These are phyloP conservation scores for Malthinus flaveolus DNA, from an alignment of 2,888 invertebrate species.

Conservation along the genomic window DNA sequence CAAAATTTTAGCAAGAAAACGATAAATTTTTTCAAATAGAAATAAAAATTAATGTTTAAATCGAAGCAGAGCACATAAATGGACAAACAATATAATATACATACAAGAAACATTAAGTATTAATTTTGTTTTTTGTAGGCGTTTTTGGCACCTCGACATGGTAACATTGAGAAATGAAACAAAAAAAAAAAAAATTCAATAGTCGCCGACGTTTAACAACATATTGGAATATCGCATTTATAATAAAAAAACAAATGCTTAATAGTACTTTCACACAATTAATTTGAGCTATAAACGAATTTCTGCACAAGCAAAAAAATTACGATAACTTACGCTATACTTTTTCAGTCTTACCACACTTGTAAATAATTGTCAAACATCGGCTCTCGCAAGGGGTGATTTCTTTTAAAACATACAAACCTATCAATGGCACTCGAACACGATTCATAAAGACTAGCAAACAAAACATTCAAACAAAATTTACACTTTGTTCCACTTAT, in stretches of 20 bases:
- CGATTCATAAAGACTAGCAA: slow-evolving; percentile 41
- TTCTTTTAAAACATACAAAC: slow-evolving; percentile 43
- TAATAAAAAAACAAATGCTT: slow-evolving; percentile 29
- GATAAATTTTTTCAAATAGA: slow-evolving; percentile 35
- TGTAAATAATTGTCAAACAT: slow-evolving; percentile 46
- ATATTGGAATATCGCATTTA: slow-evolving; percentile 36
- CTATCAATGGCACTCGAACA: slow-evolving; percentile 51
- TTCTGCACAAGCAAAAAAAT: slow-evolving; percentile 18
- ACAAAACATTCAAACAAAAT: slow-evolving; percentile 43
- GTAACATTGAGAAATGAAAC: slow-evolving; percentile 45
- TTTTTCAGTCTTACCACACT: slow-evolving; percentile 39
- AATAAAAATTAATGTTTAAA: slow-evolving; percentile 1
- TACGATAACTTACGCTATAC: slow-evolving; percentile 28
- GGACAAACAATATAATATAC: slow-evolving; percentile 9
- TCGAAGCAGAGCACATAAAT: neutral
- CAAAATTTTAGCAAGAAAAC: slow-evolving; percentile 26
- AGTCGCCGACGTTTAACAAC: slow-evolving; percentile 47
- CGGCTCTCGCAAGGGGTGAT: slow-evolving; percentile 44
- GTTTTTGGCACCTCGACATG: slow-evolving; percentile 51
- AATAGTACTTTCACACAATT: slow-evolving; percentile 45
- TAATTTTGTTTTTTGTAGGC: slow-evolving; percentile 31
- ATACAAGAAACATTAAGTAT: slow-evolving; percentile 13
- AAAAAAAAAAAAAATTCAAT: slow-evolving; percentile 33
- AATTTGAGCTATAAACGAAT: slow-evolving; percentile 41
- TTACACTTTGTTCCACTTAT: slow-evolving; percentile 10